Evolutionary conservation across 2,797 vertebrate species (phyloP).

Genomic region (Moxostoma hubbsi): DNA sequence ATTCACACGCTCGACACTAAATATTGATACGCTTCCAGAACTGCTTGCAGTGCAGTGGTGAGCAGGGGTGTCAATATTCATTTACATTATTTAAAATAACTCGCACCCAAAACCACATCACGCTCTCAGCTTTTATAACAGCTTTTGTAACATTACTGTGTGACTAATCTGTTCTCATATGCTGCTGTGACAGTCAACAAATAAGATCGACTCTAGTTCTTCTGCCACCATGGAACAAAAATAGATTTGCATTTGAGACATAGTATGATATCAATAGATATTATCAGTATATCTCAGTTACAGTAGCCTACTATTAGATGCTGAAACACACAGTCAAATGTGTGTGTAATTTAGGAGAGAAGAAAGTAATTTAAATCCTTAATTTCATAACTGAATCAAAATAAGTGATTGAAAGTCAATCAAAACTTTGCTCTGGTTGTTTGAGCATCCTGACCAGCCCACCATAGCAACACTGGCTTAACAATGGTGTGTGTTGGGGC

Average conservation of each 20-base stretch:
- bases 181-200: neutral
- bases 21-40: conserved; percentile 22
- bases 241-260: neutral
- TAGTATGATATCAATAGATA: neutral
- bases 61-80: conserved; percentile 40
- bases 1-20: conserved; percentile 24
- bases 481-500: too few relatives aligned
- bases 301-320: neutral
- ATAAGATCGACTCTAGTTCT: neutral
- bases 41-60: neutral
- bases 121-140: conserved; percentile 5
- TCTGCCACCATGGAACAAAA: neutral
- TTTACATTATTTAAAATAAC: conserved; percentile 32
- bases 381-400: too few relatives aligned
- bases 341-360: too few relatives aligned
- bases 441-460: too few relatives aligned
- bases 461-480: too few relatives aligned
- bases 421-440: too few relatives aligned
- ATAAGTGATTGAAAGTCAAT: too few relatives aligned
- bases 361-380: too few relatives aligned
- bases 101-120: conserved; percentile 27
- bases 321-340: neutral
- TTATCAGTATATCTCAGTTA: too few relatives aligned
- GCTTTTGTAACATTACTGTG: conserved; percentile 1
- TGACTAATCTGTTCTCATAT: neutral